Base-by-base conservation (phyloP, 2,113 vertebrate species). In the Telmatochromis sp. region DNA sequence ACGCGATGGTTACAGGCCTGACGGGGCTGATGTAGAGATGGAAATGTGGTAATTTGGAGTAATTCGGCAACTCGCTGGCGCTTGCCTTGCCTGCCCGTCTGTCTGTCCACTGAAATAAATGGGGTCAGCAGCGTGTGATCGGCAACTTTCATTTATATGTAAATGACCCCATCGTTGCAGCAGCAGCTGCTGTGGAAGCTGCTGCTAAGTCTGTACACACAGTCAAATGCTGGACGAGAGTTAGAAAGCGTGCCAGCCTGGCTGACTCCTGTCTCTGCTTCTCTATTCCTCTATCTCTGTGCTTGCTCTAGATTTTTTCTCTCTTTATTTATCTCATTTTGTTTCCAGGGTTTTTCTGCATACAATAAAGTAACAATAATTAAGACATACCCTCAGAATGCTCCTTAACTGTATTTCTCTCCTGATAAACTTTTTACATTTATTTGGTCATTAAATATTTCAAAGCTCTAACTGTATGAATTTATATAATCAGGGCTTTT, bases 141-240 rank as follows among this genome's bases (percentile, higher is more conserved):
- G 96, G 96, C 96, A 97, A 97, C 96, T 96, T 97, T 97, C 96
- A 97, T 97, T 97, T 97, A 96, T 96, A 97, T 97, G 96, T 96
- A 97, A 97, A 97, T 97, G 96, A 96, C 96, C 95, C 93, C 89
- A 82, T 91, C 88, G 94, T 93, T 90, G 93, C 93, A 86, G 93
- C 96, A 93, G 95, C 95, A 89, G 91, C 94, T 89, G 94, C 92
- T 89, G 91, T 92, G 83, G 89, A 91, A 92, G 87, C 93, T 89
- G 89, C 89, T 85, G 82, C 89, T 90, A 89, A 82, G 88, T 91
- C 93, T 91, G 90, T 90, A 91, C 91, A 92, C 91, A 89, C 87
- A 90, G 78, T 82, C 87, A 91, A 93, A 94, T 65, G 83, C 87
- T 51, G 81, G 86, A 87, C 81, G 50, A 21, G 80, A 88, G 86